Conservation (phyloP, 2,113 vertebrate species). For the Rhinogobius similis region DNA sequence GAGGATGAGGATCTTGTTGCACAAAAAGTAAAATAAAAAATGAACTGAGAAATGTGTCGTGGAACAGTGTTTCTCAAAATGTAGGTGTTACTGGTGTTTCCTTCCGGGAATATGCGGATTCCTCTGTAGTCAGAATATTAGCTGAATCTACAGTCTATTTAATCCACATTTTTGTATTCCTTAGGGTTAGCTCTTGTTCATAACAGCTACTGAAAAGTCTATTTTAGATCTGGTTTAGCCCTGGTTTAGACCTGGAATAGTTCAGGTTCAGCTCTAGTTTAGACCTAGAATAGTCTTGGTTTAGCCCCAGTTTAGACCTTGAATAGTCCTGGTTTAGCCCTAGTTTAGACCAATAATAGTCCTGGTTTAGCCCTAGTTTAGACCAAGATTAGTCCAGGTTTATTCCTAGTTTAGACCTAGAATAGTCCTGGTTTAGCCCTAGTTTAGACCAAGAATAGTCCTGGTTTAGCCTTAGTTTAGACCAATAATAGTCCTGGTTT, state of each 20-base stretch:
- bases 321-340: neutral
- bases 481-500: neutral
- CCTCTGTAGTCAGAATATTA: neutral
- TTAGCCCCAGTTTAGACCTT: no score
- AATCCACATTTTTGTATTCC: neutral
- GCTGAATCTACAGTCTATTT: neutral
- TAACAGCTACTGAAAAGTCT: neutral
- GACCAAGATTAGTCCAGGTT: neutral
- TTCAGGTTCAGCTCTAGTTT: neutral
- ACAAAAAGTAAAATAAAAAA: slow-evolving; percentile 12
- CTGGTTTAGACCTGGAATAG: no score
- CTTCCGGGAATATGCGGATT: no score
- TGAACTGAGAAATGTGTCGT: neutral
- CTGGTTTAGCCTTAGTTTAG: neutral
- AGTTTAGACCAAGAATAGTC: no score
- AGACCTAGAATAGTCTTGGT: neutral
- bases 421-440: no score
- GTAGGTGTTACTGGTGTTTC: no score
- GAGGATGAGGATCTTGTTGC: slow-evolving; percentile 11
- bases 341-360: no score
- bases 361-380: neutral
- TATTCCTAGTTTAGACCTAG: no score
- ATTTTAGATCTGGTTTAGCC: no score
- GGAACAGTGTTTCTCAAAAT: neutral
- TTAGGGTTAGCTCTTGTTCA: no score